Conservation (phyloP, 2,888 invertebrate genomes). For the Neocrepidodera transversa region DNA sequence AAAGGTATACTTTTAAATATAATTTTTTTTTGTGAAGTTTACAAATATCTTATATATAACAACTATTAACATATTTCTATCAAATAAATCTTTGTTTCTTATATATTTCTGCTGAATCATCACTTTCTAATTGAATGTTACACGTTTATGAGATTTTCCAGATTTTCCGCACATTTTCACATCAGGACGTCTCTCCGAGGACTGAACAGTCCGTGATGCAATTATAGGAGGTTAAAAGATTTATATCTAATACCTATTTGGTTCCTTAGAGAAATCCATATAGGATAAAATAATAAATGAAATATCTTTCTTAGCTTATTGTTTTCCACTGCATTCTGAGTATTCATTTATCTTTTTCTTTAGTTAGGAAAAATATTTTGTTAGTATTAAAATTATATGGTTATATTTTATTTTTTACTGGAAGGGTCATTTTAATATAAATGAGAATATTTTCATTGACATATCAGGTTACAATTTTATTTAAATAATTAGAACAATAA, state of each 20-base stretch:
- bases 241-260: constrained; percentile 40
- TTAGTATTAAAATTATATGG: too few relatives aligned
- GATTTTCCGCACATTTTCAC: constrained; percentile 30
- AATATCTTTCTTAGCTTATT: constrained; percentile 27
- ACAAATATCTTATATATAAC: too few relatives aligned
- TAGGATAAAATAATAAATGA: constrained; percentile 39
- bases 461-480: too few relatives aligned
- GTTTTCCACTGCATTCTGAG: background rate
- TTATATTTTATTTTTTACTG: too few relatives aligned
- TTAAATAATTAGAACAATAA: too few relatives aligned
- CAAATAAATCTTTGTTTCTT: too few relatives aligned
- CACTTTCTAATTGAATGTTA: constrained; percentile 44
- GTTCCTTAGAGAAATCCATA: constrained; percentile 35
- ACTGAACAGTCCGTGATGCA: constrained; percentile 45
- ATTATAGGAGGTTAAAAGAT: constrained; percentile 48
- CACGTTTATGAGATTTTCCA: constrained; percentile 31
- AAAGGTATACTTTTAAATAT: too few relatives aligned
- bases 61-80: too few relatives aligned
- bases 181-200: constrained; percentile 37
- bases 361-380: too few relatives aligned
- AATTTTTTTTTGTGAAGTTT: too few relatives aligned
- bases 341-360: background rate
- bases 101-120: constrained; percentile 27
- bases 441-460: too few relatives aligned
- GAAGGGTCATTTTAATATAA: too few relatives aligned